These are phyloP conservation scores for Gobio occitaniae DNA, from an alignment of 2,797 vertebrate species.

Conservation along the genomic window DNA sequence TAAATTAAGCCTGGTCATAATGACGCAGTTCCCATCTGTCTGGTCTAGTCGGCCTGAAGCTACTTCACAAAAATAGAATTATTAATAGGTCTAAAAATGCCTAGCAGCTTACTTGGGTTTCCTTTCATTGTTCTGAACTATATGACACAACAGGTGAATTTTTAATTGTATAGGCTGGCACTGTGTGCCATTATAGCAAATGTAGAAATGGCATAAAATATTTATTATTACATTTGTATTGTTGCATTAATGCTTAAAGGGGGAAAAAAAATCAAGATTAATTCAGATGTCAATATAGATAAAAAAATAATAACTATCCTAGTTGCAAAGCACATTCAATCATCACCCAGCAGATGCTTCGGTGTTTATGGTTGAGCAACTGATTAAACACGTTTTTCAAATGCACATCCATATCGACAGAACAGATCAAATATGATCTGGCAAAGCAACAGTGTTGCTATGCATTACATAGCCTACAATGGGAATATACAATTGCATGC, in stretches of 20 bases:
- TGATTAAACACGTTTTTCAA: background rate
- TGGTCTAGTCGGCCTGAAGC: conserved; percentile 26
- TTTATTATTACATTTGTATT: background rate
- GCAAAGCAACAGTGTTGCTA: conserved; percentile 27
- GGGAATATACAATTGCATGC: conserved; percentile 6
- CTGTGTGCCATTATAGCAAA: background rate
- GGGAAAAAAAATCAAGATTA: no score
- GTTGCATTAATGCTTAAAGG: background rate
- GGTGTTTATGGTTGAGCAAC: background rate
- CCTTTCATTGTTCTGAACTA: background rate
- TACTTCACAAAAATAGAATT: background rate
- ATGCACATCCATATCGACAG: background rate
- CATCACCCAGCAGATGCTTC: background rate
- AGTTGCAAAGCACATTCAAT: background rate
- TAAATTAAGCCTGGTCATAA: conserved; percentile 39
- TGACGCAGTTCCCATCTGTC: conserved; percentile 50
- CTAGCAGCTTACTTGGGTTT: background rate
- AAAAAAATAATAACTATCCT: background rate
- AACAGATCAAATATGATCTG: background rate
- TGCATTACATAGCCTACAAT: conserved; percentile 33
- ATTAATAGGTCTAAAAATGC: background rate
- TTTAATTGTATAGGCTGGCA: background rate
- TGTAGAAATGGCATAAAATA: background rate
- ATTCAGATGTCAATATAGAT: background rate
- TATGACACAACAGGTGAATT: conserved; percentile 27